Percentiles rank a stretch among this genome's conserved stretches.
Evolutionary conservation across 2,888 invertebrate genomes (phyloP).

Genomic region (Yponomeuta evonymella): DNA sequence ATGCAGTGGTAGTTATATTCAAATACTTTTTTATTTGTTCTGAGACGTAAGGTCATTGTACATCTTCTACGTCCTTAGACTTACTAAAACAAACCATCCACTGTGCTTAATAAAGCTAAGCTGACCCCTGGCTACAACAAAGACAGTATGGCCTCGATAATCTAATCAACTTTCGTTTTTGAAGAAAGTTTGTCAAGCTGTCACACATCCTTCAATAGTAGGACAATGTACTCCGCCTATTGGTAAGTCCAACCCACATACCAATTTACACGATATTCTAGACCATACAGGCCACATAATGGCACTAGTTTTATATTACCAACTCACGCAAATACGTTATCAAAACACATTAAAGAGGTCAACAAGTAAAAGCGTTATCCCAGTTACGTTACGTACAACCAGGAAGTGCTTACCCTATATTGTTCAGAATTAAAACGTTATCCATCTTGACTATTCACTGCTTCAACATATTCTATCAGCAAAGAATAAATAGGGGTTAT

Average conservation of each 20-base stretch:
- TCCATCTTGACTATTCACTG: slow-evolving; percentile 46
- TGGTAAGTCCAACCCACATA: no score
- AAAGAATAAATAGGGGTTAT: not conserved
- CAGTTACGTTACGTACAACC: slow-evolving; percentile 9
- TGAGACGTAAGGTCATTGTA: no score
- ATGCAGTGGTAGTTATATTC: no score
- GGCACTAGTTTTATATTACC: not conserved
- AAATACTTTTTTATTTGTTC: no score
- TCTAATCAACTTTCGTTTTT: slow-evolving; percentile 1
- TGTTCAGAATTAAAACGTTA: slow-evolving; percentile 57
- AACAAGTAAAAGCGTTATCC: slow-evolving; percentile 20
- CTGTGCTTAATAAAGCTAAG: no score
- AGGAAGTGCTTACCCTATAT: slow-evolving; percentile 48
- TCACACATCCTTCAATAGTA: not conserved
- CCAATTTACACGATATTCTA: not conserved
- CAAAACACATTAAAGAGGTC: slow-evolving; percentile 30
- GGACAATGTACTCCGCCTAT: no score
- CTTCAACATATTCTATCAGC: slow-evolving; percentile 19
- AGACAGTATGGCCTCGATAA: not conserved
- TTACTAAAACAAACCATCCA: no score
- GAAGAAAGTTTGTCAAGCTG: not conserved
- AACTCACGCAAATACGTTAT: slow-evolving; percentile 27
- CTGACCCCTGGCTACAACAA: no score
- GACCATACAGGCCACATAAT: not conserved
- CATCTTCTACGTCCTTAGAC: no score